Base-by-base conservation (phyloP, 1,140 invertebrate species). In the Halictus rubicundus region DNA sequence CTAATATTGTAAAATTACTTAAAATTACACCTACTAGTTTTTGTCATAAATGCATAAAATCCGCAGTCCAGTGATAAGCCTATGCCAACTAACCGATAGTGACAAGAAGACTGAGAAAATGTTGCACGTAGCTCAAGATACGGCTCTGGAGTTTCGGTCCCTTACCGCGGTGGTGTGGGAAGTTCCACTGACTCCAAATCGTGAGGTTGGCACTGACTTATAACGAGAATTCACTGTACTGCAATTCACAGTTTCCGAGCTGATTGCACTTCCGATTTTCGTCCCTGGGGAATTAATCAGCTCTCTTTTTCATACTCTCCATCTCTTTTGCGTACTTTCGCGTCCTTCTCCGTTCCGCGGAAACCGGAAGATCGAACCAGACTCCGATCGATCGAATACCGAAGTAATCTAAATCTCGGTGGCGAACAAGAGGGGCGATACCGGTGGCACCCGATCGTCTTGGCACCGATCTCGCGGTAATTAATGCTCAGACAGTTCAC, bases 401-500 rank as follows among this genome's bases (percentile, higher is more conserved):
- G 37, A 14, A 7, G 39, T 27, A 37, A 69, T 74, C 46, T 54
- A 57, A 74, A 65, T 66, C 27, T 66, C 39, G 6, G 14, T 6
- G 37, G 42, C 12, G 16, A 32, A 46, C 59, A 72, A 32, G 61
- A 14, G n/a, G 54, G 49, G 61, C 49, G 68, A 74, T 54, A 66
- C 49, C 46, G 37, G 10, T 37, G 71, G 27, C 46, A 54, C 52
- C 39, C 39, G 57, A 72, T 73, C 54, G 59, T 65, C 78, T 75
- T 42, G 46, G 42, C 12, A 12, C 42, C 42, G 42, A 74, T 78
- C 75, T 46, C 23, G 27, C 39, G 52, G 63, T 79, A 79, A 79
- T 79, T 79, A 79, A 79, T 79, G 78, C 64, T 46, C 12, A 10
- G 21, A 39, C 68, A 21, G 63, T 73, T 73, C 70, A 74, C 71